A percentile compares a stretch with the other conserved stretches of the same genome.
Evolutionary conservation across 2,888 invertebrate genomes (phyloP).

Genomic region (Colostygia pectinataria): DNA sequence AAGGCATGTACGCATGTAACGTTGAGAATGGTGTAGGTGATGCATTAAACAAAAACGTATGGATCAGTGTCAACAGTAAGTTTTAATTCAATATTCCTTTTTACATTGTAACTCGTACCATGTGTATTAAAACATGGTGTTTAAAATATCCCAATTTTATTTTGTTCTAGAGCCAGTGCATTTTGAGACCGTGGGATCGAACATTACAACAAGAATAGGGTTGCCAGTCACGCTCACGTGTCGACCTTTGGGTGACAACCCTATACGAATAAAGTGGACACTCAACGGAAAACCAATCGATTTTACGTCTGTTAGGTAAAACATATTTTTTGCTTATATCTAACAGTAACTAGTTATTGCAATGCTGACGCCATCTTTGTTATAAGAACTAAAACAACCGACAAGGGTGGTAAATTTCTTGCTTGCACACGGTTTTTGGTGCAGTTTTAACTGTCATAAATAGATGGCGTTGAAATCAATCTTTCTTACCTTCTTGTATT

Average conservation of each 20-base stretch:
- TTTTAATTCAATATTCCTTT: too few species aligned
- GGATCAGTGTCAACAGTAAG: constrained; percentile 80
- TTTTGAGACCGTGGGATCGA: constrained; percentile 87
- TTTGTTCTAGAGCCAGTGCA: constrained; percentile 87
- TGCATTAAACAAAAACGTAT: constrained; percentile 69
- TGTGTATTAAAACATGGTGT: too few species aligned
- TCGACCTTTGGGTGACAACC: constrained; percentile 91
- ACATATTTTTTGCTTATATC: neutral
- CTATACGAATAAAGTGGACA: constrained; percentile 91
- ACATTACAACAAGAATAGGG: constrained; percentile 89
- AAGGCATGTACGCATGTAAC: constrained; percentile 76
- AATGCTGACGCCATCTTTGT: neutral
- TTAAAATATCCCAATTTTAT: neutral
- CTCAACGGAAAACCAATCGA: constrained; percentile 87
- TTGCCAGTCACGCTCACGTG: constrained; percentile 88
- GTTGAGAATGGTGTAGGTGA: constrained; percentile 78
- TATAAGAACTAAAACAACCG: neutral
- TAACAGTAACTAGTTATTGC: neutral
- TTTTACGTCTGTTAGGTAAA: constrained; percentile 70
- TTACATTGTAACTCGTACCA: too few species aligned
- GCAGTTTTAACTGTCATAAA: neutral
- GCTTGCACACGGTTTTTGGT: neutral
- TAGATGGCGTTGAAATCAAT: constrained; percentile 32
- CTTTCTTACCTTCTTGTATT: neutral
- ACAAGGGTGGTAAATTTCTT: neutral